Base-by-base conservation (phyloP, 2,888 invertebrate genomes). In the Hypomecis atomaria region DNA sequence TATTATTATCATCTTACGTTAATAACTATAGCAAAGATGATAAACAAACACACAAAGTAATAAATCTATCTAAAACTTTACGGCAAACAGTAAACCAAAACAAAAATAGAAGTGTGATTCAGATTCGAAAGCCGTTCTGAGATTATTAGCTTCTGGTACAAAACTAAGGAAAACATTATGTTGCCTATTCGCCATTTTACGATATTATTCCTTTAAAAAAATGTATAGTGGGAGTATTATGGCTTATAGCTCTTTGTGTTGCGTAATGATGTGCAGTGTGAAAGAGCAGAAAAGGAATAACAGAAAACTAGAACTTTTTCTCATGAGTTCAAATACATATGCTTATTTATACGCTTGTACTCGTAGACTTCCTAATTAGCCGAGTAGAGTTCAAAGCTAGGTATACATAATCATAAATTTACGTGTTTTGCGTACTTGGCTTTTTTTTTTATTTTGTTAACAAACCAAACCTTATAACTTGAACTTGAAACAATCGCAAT, bases 71-170 rank as follows among this genome's bases (percentile, higher is more conserved):
- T 38, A 55, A 60, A 71, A 67, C 56, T 72, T 73, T 69, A 67
- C 60, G 59, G 62, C 64, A 60, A 63, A 60, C 66, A 55, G 64
- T 66, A 66, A 65, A 70, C 63, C 52, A 65, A 42, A 68, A 74
- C 76, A 69, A 73, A 82, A 79, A 81, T 79, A 79, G 78, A 71
- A 59, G 52, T 61, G 65, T 81, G 79, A 81, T 68, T 81, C 79
- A 57, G 34, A 81, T 73, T 71, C 48, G 61, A 65, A 68, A 70
- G 65, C 54, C 71, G 65, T 69, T 71, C 70, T 72, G 69, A 72
- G 70, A 73, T 72, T 70, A 73, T 63, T 59, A 62, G 64, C 69
- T 61, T 63, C 64, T 59, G 56, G 75, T 71, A 73, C 70, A 75
- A 73, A 34, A 69, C 48, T 66, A 69, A 74, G 63, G 66, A 69